Evolutionary conservation across 2,888 invertebrate species (phyloP).

Genomic region (Parelbella ahira): DNA sequence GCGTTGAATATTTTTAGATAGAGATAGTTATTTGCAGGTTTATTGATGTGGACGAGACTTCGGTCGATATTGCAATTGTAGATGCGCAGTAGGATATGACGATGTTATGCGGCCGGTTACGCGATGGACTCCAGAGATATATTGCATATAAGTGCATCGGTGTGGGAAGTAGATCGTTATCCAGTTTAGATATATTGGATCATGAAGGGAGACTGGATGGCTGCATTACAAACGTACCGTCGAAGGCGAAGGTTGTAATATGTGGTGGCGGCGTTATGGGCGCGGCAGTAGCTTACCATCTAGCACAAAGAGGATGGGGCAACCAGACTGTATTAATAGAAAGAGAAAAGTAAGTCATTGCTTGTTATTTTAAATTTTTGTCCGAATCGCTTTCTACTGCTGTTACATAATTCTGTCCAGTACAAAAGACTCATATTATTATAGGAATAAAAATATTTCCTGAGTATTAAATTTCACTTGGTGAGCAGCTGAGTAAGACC

Average conservation of each 20-base stretch:
- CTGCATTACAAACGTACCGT: conserved; percentile 53
- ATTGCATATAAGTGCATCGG: conserved; percentile 34
- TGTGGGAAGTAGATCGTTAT: conserved; percentile 38
- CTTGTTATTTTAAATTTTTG: background rate
- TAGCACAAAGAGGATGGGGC: conserved; percentile 91
- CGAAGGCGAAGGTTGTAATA: conserved; percentile 87
- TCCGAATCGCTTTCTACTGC: background rate
- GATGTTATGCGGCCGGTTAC: conserved; percentile 44
- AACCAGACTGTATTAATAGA: conserved; percentile 90
- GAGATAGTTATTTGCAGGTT: conserved; percentile 9
- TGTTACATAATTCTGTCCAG: too few relatives aligned
- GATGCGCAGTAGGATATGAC: conserved; percentile 35
- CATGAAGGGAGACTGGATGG: conserved; percentile 54
- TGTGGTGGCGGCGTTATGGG: conserved; percentile 97
- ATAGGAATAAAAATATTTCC: too few relatives aligned
- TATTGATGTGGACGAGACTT: conserved; percentile 21
- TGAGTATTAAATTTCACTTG: too few relatives aligned
- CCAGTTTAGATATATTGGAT: conserved; percentile 52
- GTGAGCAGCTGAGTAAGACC: too few relatives aligned
- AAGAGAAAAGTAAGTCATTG: conserved; percentile 84
- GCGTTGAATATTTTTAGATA: conserved; percentile 21
- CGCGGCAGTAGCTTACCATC: conserved; percentile 94
- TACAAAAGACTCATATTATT: too few relatives aligned
- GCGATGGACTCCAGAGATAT: conserved; percentile 34
- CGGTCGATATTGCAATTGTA: conserved; percentile 27